Conservation (phyloP, 1,140 invertebrate species). For the Parapsyche elsis region DNA sequence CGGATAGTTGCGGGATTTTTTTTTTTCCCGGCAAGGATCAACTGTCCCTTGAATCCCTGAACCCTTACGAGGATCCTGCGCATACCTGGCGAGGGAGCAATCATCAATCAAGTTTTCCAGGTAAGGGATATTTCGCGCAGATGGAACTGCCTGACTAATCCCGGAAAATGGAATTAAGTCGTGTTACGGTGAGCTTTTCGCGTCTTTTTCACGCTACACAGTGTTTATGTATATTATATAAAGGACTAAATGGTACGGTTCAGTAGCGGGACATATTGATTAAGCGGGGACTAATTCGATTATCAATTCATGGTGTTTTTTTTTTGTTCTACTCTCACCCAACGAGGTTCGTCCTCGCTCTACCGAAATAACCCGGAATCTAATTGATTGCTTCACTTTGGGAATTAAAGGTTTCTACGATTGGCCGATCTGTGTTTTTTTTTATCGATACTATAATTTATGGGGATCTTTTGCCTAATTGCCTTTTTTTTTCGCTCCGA, state of each 20-base stretch:
- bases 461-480: not conserved
- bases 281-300: slow-evolving; percentile 31
- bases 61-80: not conserved
- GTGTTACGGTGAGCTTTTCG: slow-evolving; percentile 1
- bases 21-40: not conserved
- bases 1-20: not conserved
- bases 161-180: slow-evolving; percentile 1
- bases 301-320: slow-evolving; percentile 21
- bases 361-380: not conserved
- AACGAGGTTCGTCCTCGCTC: not conserved
- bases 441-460: slow-evolving; percentile 31
- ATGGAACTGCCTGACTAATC: not conserved
- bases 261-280: slow-evolving; percentile 5
- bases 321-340: not conserved
- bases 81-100: not conserved
- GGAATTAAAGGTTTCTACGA: slow-evolving; percentile 36
- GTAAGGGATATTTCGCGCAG: not conserved
- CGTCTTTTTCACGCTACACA: not conserved
- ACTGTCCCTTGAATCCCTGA: no score
- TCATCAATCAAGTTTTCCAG: slow-evolving; percentile 25
- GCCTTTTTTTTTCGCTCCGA: not conserved
- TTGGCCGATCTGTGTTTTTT: slow-evolving; percentile 3
- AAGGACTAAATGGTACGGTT: no score
- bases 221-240: no score
- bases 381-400: slow-evolving; percentile 42